These are phyloP conservation scores for Dicycla oo DNA, from an alignment of 2,888 invertebrate genomes.

Conservation along the genomic window DNA sequence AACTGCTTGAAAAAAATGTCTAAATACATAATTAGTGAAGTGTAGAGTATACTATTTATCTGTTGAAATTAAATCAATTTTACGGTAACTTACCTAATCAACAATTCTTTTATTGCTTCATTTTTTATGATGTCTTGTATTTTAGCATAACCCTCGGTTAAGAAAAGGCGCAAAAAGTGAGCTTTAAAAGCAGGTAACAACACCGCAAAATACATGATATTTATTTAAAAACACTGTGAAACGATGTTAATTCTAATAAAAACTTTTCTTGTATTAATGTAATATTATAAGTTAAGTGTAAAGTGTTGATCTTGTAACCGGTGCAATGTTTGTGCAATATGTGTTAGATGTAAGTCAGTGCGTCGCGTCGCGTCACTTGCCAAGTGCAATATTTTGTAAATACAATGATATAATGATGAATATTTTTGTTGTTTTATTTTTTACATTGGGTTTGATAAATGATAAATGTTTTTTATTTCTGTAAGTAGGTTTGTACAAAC, in stretches of 20 bases:
- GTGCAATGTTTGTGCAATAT: constrained; percentile 65
- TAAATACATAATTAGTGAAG: constrained; percentile 6
- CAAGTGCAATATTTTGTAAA: constrained; percentile 69
- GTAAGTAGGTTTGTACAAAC: no score
- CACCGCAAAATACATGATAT: neutral
- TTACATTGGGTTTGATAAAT: neutral
- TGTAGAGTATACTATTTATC: constrained; percentile 6
- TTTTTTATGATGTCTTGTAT: constrained; percentile 2
- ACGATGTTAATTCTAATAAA: constrained; percentile 26
- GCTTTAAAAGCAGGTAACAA: neutral
- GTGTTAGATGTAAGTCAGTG: constrained; percentile 51
- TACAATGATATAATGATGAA: constrained; percentile 60
- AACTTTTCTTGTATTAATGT: constrained; percentile 12
- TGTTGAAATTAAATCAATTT: constrained; percentile 33
- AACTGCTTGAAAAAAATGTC: constrained; percentile 46
- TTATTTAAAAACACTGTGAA: constrained; percentile 5
- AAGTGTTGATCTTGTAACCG: constrained; percentile 59
- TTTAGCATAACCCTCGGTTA: neutral
- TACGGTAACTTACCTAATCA: neutral
- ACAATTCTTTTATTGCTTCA: neutral
- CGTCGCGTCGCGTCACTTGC: constrained; percentile 62
- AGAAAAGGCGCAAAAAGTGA: neutral
- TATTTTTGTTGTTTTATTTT: constrained; percentile 23
- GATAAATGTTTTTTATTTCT: no score
- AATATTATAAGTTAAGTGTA: constrained; percentile 41